Evolutionary conservation across 2,797 vertebrate genomes (phyloP), one percentile per base, ranked within the genome.

Genomic region (Fringilla coelebs): DNA sequence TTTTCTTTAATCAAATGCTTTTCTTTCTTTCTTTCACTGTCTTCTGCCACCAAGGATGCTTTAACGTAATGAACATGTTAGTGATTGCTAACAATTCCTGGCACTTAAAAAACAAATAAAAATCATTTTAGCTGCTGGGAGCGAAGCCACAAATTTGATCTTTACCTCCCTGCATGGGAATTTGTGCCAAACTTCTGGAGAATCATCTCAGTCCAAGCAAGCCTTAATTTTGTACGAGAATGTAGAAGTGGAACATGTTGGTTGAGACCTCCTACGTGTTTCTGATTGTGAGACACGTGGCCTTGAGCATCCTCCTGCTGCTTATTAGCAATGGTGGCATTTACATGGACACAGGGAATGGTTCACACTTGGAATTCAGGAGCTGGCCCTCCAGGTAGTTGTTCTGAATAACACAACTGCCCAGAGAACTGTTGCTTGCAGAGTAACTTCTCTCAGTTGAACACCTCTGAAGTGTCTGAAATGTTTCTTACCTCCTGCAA

Each of bases 221-320:
- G 14, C n/a, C 17, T 66, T 75, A 11, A 15, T 68, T 67, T 54
- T 48, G 20, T 80, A 8, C 15, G 13, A 54, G 28, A 34, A 43
- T 3, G 1, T 29, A 32, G 63, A 75, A 80, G 9, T 17, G 16
- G 34, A 52, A 28, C 2, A 2, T 10, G 4, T 28, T 49, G 32
- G 17, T 71, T 85, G 58, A 55, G 45, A 43, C 7, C 29, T 85
- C 25, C 1, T 49, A 5, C 0, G 0, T 63, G 2, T 45, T 17
- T 73, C 31, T 62, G 36, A 60, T 78, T 91, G 84, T 78, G 46
- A 81, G 32, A 62, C 10, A 26, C 8, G 7, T 29, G 19, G 24
- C 24, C 45, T 43, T 46, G 17, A 26, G n/a, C 26, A 40, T 89
- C 28, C 6, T 95, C 6, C 21, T 85, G 28, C 36, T 25, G 6